phyloP scores from a whole-genome alignment of 2,113 vertebrate genomes.

The Rynchops niger region DNA sequence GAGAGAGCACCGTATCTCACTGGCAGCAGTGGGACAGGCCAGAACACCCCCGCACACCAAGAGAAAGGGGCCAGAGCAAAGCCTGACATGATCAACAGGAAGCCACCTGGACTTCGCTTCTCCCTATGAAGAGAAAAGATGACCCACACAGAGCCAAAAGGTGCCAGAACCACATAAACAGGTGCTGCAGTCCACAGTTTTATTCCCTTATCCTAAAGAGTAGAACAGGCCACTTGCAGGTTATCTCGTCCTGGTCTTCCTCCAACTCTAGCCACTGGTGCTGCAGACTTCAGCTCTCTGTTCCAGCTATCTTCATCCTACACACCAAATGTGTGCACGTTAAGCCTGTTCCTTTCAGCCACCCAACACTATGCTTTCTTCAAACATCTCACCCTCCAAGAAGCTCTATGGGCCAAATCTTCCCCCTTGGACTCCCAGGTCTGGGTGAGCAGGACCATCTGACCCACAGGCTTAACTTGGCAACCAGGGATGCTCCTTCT shows the following conservation, averaged over 20 bases:
- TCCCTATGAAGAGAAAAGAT: background rate
- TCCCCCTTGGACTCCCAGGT: background rate
- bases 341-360: background rate
- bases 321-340: fast-evolving
- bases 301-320: background rate
- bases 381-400: background rate
- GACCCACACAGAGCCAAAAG: background rate
- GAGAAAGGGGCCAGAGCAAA: background rate
- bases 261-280: background rate
- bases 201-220: background rate
- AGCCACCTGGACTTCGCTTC: background rate
- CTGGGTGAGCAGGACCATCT: background rate
- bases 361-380: background rate
- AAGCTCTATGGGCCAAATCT: background rate
- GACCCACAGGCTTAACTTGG: background rate
- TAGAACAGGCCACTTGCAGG: background rate
- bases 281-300: background rate
- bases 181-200: background rate
- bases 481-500: background rate
- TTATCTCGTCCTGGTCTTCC: background rate
- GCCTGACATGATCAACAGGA: background rate
- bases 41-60: background rate
- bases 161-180: background rate
- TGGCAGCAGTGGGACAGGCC: background rate
- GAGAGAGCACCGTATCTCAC: background rate